Conservation (phyloP, 2,113 vertebrate species). For the Chiloscyllium plagiosum region DNA sequence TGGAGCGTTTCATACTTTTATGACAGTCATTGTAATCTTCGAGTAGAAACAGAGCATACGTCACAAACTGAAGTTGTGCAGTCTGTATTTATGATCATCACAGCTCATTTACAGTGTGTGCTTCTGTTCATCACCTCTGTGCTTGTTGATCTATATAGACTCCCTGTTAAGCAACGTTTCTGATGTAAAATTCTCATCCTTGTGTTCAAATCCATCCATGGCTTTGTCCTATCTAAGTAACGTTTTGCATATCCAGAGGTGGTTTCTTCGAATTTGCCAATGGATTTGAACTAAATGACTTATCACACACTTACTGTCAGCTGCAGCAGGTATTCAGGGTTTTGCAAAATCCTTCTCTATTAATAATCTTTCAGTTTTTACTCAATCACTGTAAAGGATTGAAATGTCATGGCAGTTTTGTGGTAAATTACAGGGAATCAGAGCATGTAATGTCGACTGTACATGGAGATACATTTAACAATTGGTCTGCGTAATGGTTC, state of each 20-base stretch:
- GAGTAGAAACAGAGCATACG: no score
- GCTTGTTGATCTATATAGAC: neutral
- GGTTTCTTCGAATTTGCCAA: neutral
- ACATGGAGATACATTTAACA: neutral
- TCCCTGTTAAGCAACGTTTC: neutral
- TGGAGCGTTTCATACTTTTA: neutral
- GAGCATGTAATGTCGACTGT: neutral
- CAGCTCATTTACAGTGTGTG: neutral
- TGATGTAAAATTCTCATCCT: no score
- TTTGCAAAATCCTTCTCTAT: neutral
- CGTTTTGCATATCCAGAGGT: neutral
- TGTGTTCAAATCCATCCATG: neutral
- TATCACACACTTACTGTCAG: neutral
- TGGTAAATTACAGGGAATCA: neutral
- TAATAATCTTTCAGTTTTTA: neutral
- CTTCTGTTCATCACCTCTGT: neutral
- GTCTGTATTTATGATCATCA: neutral
- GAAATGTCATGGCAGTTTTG: neutral
- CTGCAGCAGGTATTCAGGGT: neutral
- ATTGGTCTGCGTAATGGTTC: neutral
- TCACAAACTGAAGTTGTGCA: neutral
- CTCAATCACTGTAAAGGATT: neutral
- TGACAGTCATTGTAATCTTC: neutral
- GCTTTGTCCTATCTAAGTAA: neutral
- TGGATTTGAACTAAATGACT: neutral